Conservation (phyloP, 1,140 invertebrate species). For the Scaptomyza pallida region DNA sequence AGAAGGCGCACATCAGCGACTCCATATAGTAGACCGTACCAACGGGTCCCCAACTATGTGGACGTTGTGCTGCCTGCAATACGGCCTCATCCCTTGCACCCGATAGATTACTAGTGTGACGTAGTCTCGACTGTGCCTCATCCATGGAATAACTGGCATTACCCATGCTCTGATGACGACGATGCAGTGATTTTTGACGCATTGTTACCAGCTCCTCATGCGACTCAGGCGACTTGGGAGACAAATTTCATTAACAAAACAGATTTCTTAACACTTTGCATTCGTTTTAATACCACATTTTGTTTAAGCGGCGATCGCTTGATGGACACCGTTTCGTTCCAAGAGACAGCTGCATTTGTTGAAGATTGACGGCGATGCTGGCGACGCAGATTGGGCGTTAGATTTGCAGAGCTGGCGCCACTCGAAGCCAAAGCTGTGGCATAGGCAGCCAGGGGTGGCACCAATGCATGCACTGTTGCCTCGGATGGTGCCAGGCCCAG, state of each 20-base stretch:
- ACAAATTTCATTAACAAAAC: slow-evolving; percentile 4
- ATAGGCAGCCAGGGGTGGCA: slow-evolving; percentile 62
- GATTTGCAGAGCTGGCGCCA: slow-evolving; percentile 55
- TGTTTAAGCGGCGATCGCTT: slow-evolving; percentile 68
- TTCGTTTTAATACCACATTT: slow-evolving; percentile 47
- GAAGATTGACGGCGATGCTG: slow-evolving; percentile 79
- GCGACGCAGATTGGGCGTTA: slow-evolving; percentile 58
- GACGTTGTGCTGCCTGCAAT: slow-evolving; percentile 58
- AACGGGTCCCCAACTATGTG: slow-evolving; percentile 81
- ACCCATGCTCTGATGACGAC: slow-evolving; percentile 76
- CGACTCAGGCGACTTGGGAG: slow-evolving; percentile 56
- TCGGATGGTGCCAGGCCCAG: slow-evolving; percentile 86
- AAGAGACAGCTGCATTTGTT: slow-evolving; percentile 81
- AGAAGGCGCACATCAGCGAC: slow-evolving; percentile 77
- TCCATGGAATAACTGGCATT: slow-evolving; percentile 77
- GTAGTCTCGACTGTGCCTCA: slow-evolving; percentile 47
- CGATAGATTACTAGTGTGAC: slow-evolving; percentile 59
- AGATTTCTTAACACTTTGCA: no score
- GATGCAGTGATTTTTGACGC: slow-evolving; percentile 73
- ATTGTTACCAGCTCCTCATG: slow-evolving; percentile 67
- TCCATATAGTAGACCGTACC: slow-evolving; percentile 81
- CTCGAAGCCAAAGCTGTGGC: slow-evolving; percentile 55
- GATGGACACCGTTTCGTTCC: slow-evolving; percentile 81
- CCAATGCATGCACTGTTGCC: slow-evolving; percentile 24
- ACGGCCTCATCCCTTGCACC: slow-evolving; percentile 57